A percentile compares a stretch with the other conserved stretches of the same genome.
Conservation (phyloP, 2,888 invertebrate species). For the Polietes domitor region DNA sequence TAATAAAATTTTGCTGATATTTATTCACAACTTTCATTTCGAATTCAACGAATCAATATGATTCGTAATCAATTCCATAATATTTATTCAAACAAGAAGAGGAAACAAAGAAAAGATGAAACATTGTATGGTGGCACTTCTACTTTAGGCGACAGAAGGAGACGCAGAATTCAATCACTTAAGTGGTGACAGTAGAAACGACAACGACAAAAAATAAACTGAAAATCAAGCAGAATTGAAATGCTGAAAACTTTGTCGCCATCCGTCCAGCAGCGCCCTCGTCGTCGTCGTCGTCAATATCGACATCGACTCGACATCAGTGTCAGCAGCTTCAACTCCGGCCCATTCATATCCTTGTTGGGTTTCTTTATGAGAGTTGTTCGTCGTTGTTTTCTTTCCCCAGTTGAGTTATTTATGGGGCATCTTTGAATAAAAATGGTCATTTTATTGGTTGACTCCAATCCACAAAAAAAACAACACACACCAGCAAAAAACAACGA, state of each 20-base stretch:
- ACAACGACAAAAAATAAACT: constrained; percentile 8
- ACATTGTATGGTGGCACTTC: background rate
- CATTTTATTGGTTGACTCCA: constrained; percentile 62
- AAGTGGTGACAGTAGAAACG: constrained; percentile 53
- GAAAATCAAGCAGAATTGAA: constrained; percentile 34
- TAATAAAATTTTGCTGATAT: constrained; percentile 14
- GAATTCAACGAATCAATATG: constrained; percentile 26
- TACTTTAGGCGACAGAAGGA: background rate
- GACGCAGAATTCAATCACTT: constrained; percentile 57
- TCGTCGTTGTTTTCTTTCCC: constrained; percentile 35
- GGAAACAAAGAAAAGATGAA: background rate
- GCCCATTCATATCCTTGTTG: constrained; percentile 63
- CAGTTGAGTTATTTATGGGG: constrained; percentile 64
- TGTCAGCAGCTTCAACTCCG: constrained; percentile 46
- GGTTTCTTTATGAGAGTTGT: constrained; percentile 34
- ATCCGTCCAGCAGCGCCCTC: constrained; percentile 33
- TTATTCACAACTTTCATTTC: constrained; percentile 31
- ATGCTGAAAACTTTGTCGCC: constrained; percentile 55
- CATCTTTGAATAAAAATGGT: constrained; percentile 62
- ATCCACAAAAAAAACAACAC: constrained; percentile 13
- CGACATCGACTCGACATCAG: constrained; percentile 15
- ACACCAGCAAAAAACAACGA: background rate
- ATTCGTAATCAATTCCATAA: background rate
- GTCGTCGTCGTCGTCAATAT: background rate
- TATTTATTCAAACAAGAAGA: constrained; percentile 4